Evolutionary conservation across 2,113 vertebrate genomes (phyloP).

Genomic region (Datnioides undecimradiatus): DNA sequence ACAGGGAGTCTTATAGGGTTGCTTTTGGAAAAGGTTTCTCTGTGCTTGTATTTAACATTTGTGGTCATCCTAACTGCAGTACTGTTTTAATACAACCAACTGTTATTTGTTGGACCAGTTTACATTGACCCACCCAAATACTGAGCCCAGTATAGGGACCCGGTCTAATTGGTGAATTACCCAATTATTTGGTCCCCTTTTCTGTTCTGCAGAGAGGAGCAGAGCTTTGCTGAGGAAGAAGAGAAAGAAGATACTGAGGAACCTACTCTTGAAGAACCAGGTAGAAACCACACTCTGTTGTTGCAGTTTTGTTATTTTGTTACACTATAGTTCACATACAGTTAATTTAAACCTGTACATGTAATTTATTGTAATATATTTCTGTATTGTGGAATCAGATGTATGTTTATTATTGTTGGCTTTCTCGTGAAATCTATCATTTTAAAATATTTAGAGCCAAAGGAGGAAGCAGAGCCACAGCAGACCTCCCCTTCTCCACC

Average conservation of each 20-base stretch:
- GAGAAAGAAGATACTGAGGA: slow-evolving; percentile 45
- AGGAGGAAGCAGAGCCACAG: slow-evolving; percentile 41
- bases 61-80: not conserved
- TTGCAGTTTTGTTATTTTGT: no score
- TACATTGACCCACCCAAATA: not conserved
- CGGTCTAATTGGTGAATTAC: not conserved
- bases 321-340: no score
- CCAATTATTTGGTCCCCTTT: not conserved
- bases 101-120: not conserved
- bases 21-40: no score
- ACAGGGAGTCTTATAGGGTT: no score
- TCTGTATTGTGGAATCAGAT: slow-evolving; percentile 8
- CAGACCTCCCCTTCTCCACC: slow-evolving; percentile 29
- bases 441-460: slow-evolving; percentile 41
- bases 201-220: slow-evolving; percentile 58
- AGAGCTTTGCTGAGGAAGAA: slow-evolving; percentile 38
- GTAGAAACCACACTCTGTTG: no score
- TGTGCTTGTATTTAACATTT: no score
- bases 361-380: not conserved
- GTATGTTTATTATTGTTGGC: not conserved
- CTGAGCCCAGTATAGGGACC: not conserved
- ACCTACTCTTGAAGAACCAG: slow-evolving; percentile 4
- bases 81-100: not conserved
- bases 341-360: not conserved
- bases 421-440: not conserved